Base-by-base conservation (phyloP, 2,113 vertebrate species). In the Heloderma charlesbogerti region DNA sequence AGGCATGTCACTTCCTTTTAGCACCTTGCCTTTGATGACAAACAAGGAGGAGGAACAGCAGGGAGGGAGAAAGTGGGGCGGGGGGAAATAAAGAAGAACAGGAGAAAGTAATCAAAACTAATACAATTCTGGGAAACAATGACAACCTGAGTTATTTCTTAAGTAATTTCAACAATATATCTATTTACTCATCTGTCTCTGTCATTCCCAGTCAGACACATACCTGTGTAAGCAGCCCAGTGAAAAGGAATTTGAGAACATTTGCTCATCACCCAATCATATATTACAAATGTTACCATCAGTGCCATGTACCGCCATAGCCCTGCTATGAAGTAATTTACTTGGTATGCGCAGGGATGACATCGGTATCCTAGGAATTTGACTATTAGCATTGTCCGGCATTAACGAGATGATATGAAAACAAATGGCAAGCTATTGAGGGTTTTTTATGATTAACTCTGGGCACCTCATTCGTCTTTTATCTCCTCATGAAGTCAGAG, bases 351-450 rank as follows among this genome's bases (percentile, higher is more conserved):
- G 29, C n/a, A 86, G 48, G 34, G 48, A 86, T 80, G 89, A 86
- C 89, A 86, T 57, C 34, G 77, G 63, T 86, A 86, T 86, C 89
- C 20, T 40, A 90, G 84, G 89, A 80, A 90, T 86, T 71, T 67
- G 48, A 80, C 84, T 71, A 79, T 90, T 80, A 90, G 89, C 84
- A 86, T 86, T 86, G 89, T 90, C 75, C 86, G 75, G 89, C 63
- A 86, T 90, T 86, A 90, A 78, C 74, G 13, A 66, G 66, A 86
- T 80, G 84, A 80, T 86, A 86, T 71, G 63, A 90, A 90, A 86
- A 86, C 84, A 86, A 90, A 85, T 86, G 63, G 75, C 37, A 78
- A 57, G 74, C 75, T 79, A 86, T 43, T 78, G 84, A 79, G 82
- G 63, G 48, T 48, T 79, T 86, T 34, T 78, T 71, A 86, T 90